Evolutionary conservation across 2,113 vertebrate species (phyloP).

Genomic region (Thoracochromis brauschi): DNA sequence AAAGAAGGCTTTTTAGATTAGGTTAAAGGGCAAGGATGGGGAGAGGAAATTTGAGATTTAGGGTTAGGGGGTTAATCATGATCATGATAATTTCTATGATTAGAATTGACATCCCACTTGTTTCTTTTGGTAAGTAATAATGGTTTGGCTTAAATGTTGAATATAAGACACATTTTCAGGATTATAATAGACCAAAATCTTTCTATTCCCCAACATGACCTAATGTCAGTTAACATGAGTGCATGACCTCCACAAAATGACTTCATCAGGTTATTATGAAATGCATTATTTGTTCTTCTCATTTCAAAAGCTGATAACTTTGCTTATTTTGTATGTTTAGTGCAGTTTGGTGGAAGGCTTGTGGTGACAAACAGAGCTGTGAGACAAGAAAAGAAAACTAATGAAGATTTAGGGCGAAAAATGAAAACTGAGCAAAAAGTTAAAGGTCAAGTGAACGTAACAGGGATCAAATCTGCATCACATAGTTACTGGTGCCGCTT

Average conservation of each 20-base stretch:
- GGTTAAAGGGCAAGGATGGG: not conserved
- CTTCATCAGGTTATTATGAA: not conserved
- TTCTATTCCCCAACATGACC: not conserved
- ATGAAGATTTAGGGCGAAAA: not conserved
- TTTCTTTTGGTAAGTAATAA: not conserved
- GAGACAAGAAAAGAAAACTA: not conserved
- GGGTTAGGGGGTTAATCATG: no score
- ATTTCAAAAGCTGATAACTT: rapidly evolving
- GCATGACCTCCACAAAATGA: not conserved
- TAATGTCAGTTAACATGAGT: not conserved
- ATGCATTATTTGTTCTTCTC: not conserved
- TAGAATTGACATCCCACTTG: not conserved
- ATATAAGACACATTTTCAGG: not conserved
- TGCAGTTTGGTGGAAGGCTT: not conserved
- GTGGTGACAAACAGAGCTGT: not conserved
- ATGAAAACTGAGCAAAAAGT: not conserved
- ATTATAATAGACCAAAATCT: not conserved
- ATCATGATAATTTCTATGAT: not conserved
- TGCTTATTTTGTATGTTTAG: not conserved
- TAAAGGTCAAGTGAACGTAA: not conserved
- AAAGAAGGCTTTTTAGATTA: not conserved
- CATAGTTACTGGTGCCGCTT: not conserved
- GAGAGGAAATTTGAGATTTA: not conserved
- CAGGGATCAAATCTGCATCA: not conserved
- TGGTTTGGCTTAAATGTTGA: not conserved